phyloP scores from a whole-genome alignment of 2,888 invertebrate genomes.

The Altica lythri region DNA sequence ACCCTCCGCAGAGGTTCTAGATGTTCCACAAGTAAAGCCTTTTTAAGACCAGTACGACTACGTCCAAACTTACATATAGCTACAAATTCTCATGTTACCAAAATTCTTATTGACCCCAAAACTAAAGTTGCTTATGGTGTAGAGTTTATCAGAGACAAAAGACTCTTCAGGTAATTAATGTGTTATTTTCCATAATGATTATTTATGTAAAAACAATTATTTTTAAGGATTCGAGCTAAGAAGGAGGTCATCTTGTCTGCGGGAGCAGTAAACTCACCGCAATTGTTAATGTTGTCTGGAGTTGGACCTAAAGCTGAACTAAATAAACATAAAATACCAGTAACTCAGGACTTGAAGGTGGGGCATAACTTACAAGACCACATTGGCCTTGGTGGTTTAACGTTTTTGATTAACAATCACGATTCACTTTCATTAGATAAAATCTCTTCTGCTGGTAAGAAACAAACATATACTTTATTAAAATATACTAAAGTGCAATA shows the following conservation, averaged over 20 bases:
- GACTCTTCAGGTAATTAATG: conserved; percentile 62
- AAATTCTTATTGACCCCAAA: conserved; percentile 72
- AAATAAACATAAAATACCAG: conserved; percentile 73
- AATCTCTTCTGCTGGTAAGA: conserved; percentile 67
- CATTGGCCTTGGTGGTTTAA: conserved; percentile 82
- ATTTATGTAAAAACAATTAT: too few relatives aligned
- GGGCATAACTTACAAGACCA: conserved; percentile 90
- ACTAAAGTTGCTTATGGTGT: conserved; percentile 82
- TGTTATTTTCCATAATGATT: too few relatives aligned
- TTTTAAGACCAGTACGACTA: conserved; percentile 77
- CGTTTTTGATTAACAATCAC: conserved; percentile 78
- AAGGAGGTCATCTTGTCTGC: conserved; percentile 90
- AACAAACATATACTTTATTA: too few relatives aligned
- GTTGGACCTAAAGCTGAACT: conserved; percentile 78
- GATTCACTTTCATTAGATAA: conserved; percentile 81
- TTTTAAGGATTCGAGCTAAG: conserved; percentile 67
- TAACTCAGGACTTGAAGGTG: conserved; percentile 80
- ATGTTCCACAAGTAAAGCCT: conserved; percentile 88
- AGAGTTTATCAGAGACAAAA: conserved; percentile 76
- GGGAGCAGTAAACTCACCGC: conserved; percentile 92
- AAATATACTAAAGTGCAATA: too few relatives aligned
- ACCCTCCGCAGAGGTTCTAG: conserved; percentile 78
- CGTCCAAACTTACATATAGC: conserved; percentile 84
- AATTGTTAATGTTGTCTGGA: conserved; percentile 91
- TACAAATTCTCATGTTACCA: conserved; percentile 79